Evolutionary conservation across 2,797 vertebrate genomes (phyloP).

Genomic region (Onychomys leucogaster): DNA sequence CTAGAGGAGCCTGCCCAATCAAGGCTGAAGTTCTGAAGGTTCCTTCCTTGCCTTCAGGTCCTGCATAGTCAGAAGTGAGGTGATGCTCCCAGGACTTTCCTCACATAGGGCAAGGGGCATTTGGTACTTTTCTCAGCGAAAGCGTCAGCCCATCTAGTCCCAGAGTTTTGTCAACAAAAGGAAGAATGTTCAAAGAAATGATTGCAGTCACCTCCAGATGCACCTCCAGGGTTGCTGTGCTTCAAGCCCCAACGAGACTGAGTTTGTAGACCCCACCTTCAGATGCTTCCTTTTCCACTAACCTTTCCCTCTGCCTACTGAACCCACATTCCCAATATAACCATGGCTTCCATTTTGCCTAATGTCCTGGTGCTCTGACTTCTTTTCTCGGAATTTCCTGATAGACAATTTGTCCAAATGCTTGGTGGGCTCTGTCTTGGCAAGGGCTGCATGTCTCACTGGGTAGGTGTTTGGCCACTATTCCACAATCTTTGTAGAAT

Average conservation of each 20-base stretch:
- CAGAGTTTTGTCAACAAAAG: accelerated
- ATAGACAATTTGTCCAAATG: accelerated
- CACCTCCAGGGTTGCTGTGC: accelerated
- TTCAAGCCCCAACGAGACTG: not conserved
- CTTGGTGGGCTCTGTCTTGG: accelerated
- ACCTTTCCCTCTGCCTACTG: not conserved
- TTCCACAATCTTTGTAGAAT: not conserved
- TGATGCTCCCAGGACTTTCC: accelerated
- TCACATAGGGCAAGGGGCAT: accelerated
- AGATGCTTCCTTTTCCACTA: accelerated
- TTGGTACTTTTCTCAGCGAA: accelerated
- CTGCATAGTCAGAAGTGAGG: accelerated
- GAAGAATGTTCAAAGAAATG: accelerated
- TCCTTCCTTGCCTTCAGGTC: too few relatives aligned
- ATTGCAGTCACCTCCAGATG: accelerated
- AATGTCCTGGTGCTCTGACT: too few relatives aligned
- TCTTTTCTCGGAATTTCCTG: not conserved
- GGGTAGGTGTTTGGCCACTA: not conserved
- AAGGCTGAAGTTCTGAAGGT: not conserved
- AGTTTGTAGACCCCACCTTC: accelerated
- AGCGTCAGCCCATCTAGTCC: not conserved
- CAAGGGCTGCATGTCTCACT: not conserved
- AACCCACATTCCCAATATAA: accelerated
- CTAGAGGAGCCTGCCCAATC: accelerated
- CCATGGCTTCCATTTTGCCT: not conserved